These are phyloP conservation scores for Mesorhabditis spiculigera DNA, from an alignment of 2,888 invertebrate species.

Conservation along the genomic window DNA sequence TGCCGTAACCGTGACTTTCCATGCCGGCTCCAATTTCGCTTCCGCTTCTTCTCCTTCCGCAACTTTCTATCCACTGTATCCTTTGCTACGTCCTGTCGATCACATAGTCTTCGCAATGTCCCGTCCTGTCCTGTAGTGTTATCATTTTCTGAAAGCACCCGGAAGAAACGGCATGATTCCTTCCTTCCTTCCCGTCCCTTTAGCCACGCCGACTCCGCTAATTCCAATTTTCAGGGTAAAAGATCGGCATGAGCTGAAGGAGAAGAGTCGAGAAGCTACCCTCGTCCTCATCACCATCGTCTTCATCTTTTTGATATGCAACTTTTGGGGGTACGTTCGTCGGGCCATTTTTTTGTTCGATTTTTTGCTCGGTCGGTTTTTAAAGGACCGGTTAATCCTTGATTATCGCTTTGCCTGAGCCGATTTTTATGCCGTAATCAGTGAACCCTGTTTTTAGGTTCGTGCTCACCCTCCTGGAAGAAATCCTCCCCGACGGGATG, in stretches of 20 bases:
- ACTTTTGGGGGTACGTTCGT: constrained; percentile 41
- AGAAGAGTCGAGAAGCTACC: constrained; percentile 51
- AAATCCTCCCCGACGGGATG: constrained; percentile 19
- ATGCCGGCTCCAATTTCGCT: too few species aligned
- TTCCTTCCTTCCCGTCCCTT: constrained; percentile 18
- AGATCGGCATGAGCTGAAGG: constrained; percentile 42
- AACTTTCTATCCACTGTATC: constrained; percentile 19
- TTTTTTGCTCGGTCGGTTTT: too few species aligned
- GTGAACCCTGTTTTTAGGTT: constrained; percentile 16
- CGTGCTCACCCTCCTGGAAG: constrained; percentile 47
- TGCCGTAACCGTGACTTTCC: too few species aligned
- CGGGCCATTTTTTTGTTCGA: too few species aligned
- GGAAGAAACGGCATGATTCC: constrained; percentile 16
- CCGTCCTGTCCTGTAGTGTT: neutral
- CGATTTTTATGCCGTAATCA: too few species aligned
- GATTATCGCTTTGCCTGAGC: too few species aligned
- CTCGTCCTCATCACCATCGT: constrained; percentile 51
- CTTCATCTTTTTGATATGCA: constrained; percentile 52
- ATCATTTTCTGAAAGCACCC: neutral
- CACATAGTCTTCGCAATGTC: too few species aligned
- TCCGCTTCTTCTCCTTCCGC: constrained; percentile 19
- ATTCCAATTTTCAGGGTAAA: constrained; percentile 26
- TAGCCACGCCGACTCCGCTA: constrained; percentile 7
- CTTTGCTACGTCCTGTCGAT: neutral
- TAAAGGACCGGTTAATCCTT: too few species aligned